Evolutionary conservation across 2,888 invertebrate genomes (phyloP), one percentile per base, ranked within the genome.

Genomic region (Trissoscelio sp.): DNA sequence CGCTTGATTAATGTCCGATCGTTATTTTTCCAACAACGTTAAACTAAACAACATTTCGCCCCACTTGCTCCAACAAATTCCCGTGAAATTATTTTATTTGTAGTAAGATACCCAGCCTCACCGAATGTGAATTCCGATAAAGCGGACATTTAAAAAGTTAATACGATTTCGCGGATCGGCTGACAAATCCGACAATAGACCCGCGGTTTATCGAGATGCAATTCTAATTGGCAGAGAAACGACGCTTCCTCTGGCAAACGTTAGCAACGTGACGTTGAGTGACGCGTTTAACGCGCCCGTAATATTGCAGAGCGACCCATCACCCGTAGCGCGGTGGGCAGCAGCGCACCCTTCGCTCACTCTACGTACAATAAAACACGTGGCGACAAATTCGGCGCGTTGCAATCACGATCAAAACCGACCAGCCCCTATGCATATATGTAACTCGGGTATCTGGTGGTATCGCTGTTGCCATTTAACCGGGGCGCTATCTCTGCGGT

Each of bases 401-500:
- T 83, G 85, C 88, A 88, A 90, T 90, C 90, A 87, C 87, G 88
- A 88, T 88, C 87, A 86, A 88, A 88, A 87, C 83, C 89, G 85
- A 79, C 85, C 83, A 75, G 79, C 72, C 83, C 70, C 64, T 51
- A 44, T 58, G 64, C 48, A n/a, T 66, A 66, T 67, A 48, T 22
- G 46, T 57, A 62, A 44, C 57, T 64, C 60, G 70, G 69, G 48
- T 70, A 69, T 57, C 80, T 82, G 64, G 64, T 83, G 77, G 83
- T 84, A 82, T 83, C 73, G 72, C 81, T 83, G 80, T 75, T 74
- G 82, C 67, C 79, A 75, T 83, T 84, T 74, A 53, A 62, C 34
- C 55, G 75, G 73, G 77, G 80, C 82, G 83, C 57, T 79, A 79
- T 77, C 72, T 69, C 74, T 84, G 85, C 81, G 86, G 85, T 87